These are phyloP conservation scores for Serinus canaria DNA, from an alignment of 2,113 vertebrate genomes.

Conservation along the genomic window DNA sequence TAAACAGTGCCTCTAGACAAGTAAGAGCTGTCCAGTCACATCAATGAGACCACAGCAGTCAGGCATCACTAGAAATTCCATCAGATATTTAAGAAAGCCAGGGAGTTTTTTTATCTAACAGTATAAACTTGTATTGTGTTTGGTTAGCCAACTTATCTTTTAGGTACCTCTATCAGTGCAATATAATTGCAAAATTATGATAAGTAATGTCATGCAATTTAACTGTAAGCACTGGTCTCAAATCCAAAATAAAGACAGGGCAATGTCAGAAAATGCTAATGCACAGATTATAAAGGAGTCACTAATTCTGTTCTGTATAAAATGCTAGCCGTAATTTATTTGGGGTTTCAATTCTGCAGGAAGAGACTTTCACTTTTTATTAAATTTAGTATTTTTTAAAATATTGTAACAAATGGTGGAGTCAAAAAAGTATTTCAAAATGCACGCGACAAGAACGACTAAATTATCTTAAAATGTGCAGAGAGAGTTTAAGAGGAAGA, in stretches of 20 bases:
- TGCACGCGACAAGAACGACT: not conserved
- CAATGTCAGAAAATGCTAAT: not conserved
- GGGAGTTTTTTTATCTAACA: not conserved
- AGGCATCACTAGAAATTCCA: not conserved
- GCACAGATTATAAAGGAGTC: not conserved
- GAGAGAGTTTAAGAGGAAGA: not conserved
- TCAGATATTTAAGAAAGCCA: not conserved
- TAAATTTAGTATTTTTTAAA: not conserved
- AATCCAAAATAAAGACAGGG: not conserved
- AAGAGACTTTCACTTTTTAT: not conserved
- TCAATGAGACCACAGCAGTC: not conserved
- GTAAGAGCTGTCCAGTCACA: not conserved
- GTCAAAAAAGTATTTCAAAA: not conserved
- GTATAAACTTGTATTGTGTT: not conserved
- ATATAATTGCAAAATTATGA: not conserved
- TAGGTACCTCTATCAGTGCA: not conserved
- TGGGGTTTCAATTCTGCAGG: not conserved
- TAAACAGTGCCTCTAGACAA: not conserved
- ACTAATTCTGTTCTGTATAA: not conserved
- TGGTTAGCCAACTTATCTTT: not conserved
- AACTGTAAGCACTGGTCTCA: not conserved
- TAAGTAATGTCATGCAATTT: not conserved
- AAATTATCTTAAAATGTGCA: not conserved
- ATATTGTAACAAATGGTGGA: not conserved
- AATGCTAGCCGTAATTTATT: not conserved